Conservation (phyloP, 2,113 vertebrate species). For the Halichoeres trimaculatus region DNA sequence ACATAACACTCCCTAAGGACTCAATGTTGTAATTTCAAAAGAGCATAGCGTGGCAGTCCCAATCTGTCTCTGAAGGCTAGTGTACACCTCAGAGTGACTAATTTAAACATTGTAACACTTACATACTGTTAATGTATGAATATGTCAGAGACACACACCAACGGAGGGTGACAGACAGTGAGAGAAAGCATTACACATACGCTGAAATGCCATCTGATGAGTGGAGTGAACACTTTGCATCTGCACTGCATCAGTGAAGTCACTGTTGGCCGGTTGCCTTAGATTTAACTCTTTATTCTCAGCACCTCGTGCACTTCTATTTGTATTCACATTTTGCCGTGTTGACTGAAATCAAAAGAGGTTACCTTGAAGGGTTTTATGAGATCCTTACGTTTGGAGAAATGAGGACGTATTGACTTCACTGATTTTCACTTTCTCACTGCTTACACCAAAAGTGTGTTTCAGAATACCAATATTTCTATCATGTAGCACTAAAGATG, state of each 20-base stretch:
- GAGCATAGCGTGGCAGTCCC: neutral
- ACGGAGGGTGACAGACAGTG: conserved; percentile 50
- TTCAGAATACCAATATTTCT: no score
- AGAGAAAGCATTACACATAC: conserved; percentile 44
- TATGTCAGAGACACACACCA: conserved; percentile 23
- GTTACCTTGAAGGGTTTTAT: no score
- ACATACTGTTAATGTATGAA: conserved; percentile 25
- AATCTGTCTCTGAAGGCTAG: neutral
- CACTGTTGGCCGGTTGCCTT: conserved; percentile 50
- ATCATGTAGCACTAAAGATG: no score
- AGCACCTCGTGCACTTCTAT: neutral
- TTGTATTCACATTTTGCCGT: no score
- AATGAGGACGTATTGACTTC: no score
- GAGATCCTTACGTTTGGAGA: no score
- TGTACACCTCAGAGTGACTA: neutral
- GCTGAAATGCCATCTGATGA: conserved; percentile 64
- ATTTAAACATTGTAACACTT: conserved; percentile 40
- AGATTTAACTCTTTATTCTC: conserved; percentile 48
- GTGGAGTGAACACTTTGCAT: conserved; percentile 70
- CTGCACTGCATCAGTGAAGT: conserved; percentile 67
- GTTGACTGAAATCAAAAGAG: no score
- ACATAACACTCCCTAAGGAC: neutral
- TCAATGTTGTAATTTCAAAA: neutral
- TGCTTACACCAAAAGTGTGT: no score
- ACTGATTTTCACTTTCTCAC: no score